Evolutionary conservation across 2,888 invertebrate species (phyloP), one percentile per base, ranked within the genome.

Genomic region (Tuta absoluta): DNA sequence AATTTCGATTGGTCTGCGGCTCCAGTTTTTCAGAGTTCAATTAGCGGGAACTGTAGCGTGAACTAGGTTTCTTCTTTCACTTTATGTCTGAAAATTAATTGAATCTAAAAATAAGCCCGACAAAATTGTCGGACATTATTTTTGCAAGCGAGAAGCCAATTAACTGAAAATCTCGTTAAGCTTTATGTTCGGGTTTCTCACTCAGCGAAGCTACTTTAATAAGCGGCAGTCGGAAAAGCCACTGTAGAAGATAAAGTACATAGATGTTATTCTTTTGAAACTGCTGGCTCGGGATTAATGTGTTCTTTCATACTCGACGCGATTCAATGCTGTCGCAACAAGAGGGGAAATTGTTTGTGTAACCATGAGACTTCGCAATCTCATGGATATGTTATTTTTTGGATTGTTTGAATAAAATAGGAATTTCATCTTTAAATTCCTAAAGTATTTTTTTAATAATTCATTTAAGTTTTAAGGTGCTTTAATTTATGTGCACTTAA

Each of bases 41-140:
- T 83, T 82, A 80, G 76, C 69, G 77, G 65, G 68, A 73, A 77
- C 73, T 79, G 77, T 78, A 78, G 71, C 79, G 79, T 81, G 71
- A 77, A 77, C 72, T 71, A 69, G 64, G 63, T 71, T 60, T 17
- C 58, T 23, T 60, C 59, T 72, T 71, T 73, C 64, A 71, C 70
- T 70, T 66, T 70, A 69, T 68, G 67, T 59, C 58, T 66, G 65
- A 65, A 62, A 56, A 63, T 65, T 67, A 64, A 63, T 65, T 65
- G 62, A 63, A 67, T 65, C 66, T 19, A 14, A n/a, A 45, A 45
- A 45, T 45, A 45, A 33, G 60, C 41, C 19, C 2, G 28, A 8
- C 23, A 49, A 49, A 61, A 61, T 61, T 61, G 19, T 8, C 33
- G 19, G 17, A n/a, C 45, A 38, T 45, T 60, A 60, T 45, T 60